phyloP scores from a whole-genome alignment of 1,140 invertebrate genomes.

The Drosophila subpulchrella region DNA sequence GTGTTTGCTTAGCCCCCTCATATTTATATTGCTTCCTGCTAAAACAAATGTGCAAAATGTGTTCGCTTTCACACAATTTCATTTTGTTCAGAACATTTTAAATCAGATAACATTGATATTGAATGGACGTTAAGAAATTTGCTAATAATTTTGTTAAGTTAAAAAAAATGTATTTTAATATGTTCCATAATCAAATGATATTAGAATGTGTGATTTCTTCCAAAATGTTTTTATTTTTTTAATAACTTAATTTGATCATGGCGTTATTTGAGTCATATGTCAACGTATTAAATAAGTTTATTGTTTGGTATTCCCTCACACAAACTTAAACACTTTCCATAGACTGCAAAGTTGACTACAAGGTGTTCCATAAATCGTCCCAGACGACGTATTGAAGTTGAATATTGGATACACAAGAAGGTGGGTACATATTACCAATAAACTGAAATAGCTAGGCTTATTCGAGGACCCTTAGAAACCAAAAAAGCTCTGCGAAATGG shows the following conservation, averaged over 20 bases:
- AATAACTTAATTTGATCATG: neutral
- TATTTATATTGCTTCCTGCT: neutral
- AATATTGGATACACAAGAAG: constrained; percentile 8
- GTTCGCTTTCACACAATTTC: too few relatives aligned
- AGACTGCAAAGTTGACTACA: constrained; percentile 6
- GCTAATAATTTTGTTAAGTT: too few relatives aligned
- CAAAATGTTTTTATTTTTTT: too few relatives aligned
- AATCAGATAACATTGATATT: too few relatives aligned
- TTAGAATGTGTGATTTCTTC: too few relatives aligned
- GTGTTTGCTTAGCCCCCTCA: neutral
- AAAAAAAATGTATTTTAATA: too few relatives aligned
- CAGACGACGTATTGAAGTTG: constrained; percentile 49
- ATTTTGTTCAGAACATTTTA: too few relatives aligned
- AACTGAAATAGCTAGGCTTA: neutral
- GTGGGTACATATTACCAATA: neutral
- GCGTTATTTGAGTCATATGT: neutral
- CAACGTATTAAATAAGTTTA: neutral
- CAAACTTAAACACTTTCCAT: constrained; percentile 20
- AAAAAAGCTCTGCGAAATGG: constrained; percentile 35
- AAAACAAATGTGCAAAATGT: too few relatives aligned
- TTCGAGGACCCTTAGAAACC: neutral
- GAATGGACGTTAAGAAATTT: too few relatives aligned
- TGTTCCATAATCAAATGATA: too few relatives aligned
- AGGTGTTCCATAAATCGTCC: constrained; percentile 39
- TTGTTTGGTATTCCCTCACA: constrained; percentile 7